phyloP scores from a whole-genome alignment of 2,113 vertebrate species.

The Danionella cerebrum region DNA sequence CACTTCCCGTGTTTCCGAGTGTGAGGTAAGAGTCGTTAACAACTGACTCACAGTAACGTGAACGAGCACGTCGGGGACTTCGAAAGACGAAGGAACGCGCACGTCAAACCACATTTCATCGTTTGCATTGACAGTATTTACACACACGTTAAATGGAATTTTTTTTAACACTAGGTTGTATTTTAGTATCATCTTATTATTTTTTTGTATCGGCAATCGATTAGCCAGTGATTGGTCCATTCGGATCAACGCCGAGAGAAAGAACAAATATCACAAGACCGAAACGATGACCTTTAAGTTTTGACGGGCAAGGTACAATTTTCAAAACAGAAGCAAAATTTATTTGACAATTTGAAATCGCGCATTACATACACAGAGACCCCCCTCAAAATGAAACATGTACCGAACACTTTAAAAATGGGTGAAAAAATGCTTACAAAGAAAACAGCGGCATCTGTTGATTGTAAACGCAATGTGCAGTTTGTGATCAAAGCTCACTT shows the following conservation, averaged over 20 bases:
- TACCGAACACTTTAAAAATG: too few relatives aligned
- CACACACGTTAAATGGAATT: too few relatives aligned
- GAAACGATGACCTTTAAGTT: too few relatives aligned
- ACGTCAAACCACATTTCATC: not conserved
- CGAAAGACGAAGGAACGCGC: conserved; percentile 15
- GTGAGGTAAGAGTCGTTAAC: not conserved
- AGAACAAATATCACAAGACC: not conserved
- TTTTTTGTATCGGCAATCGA: not conserved
- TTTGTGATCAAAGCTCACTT: not conserved
- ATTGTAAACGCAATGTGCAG: not conserved
- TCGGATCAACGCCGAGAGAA: not conserved
- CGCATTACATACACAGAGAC: too few relatives aligned
- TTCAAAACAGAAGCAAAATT: too few relatives aligned
- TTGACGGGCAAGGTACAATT: too few relatives aligned
- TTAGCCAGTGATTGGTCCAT: not conserved
- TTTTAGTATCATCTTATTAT: too few relatives aligned
- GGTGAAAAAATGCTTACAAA: not conserved
- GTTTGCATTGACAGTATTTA: too few relatives aligned
- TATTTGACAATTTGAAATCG: too few relatives aligned
- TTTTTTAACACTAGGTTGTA: too few relatives aligned
- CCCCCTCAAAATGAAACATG: too few relatives aligned
- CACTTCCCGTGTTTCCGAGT: not conserved
- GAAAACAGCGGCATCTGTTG: not conserved
- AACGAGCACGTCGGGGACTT: not conserved
- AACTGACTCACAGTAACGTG: too few relatives aligned